A percentile compares a stretch with the other conserved stretches of the same genome.
Conservation (phyloP, 2,888 invertebrate species). For the Zygothrica quintamaculata region DNA sequence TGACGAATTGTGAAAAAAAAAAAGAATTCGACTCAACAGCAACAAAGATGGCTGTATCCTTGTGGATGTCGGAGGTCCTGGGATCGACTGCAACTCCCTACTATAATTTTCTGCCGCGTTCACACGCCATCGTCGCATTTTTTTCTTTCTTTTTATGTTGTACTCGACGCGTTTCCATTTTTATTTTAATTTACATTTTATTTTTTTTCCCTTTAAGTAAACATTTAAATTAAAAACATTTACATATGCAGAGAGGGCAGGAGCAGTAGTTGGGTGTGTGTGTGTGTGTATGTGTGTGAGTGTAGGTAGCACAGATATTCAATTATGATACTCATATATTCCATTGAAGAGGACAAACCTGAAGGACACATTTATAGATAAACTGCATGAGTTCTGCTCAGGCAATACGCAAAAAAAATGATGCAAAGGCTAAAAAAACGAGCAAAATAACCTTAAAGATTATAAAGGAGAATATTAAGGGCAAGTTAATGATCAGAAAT, state of each 20-base stretch:
- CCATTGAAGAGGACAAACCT: constrained; percentile 50
- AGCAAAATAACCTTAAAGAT: too few relatives aligned
- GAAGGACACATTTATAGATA: constrained; percentile 55
- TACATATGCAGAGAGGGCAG: constrained; percentile 56
- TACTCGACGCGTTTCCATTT: constrained; percentile 16
- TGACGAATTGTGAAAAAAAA: constrained; percentile 81
- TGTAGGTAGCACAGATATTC: constrained; percentile 66
- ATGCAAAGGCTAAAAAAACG: too few relatives aligned
- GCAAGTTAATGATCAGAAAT: too few relatives aligned
- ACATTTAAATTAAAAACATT: constrained; percentile 79
- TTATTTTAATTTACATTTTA: constrained; percentile 19
- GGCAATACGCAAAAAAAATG: too few relatives aligned
- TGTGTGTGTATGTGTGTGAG: constrained; percentile 16
- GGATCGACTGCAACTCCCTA: constrained; percentile 17
- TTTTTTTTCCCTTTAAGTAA: constrained; percentile 63
- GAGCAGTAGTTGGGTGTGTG: constrained; percentile 14
- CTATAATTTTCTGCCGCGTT: constrained; percentile 74
- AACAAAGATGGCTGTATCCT: constrained; percentile 61
- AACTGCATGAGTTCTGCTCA: constrained; percentile 26
- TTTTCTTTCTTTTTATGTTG: constrained; percentile 51
- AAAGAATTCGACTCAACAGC: too few relatives aligned
- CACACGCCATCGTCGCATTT: constrained; percentile 79
- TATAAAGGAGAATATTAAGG: too few relatives aligned
- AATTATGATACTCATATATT: constrained; percentile 70
- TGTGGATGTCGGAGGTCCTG: constrained; percentile 32